Evolutionary conservation across 92 coral and sea anemone species (phyloP).

Genomic region (Porites cylindrica): DNA sequence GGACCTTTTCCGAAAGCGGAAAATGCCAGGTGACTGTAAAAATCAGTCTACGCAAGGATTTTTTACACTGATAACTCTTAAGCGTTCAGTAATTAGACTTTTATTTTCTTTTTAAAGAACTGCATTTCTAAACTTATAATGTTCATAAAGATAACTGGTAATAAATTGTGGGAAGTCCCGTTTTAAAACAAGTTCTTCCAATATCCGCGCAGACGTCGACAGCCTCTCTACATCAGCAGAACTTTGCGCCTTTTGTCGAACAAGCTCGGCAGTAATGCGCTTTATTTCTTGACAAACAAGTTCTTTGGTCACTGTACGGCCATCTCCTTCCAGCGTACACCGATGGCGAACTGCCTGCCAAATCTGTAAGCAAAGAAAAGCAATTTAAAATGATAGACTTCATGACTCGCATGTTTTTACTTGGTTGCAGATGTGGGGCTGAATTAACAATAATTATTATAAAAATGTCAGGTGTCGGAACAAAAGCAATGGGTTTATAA

Average conservation of each 20-base stretch:
- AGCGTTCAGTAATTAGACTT: neutral
- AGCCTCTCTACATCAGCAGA: slow-evolving; percentile 57
- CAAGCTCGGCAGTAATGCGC: slow-evolving; percentile 43
- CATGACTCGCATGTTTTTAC: no score
- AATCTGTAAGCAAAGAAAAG: slow-evolving; percentile 39
- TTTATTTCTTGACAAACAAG: slow-evolving; percentile 50
- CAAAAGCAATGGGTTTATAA: no score
- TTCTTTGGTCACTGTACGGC: slow-evolving; percentile 68
- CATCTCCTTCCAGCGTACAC: slow-evolving; percentile 76
- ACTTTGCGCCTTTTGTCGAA: slow-evolving; percentile 34
- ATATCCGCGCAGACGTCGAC: slow-evolving; percentile 61
- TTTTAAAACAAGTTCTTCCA: slow-evolving; percentile 70
- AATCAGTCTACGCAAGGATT: no score
- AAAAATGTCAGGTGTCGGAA: no score
- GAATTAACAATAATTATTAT: no score
- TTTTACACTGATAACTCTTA: no score
- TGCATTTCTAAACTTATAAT: slow-evolving; percentile 26
- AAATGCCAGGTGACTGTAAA: no score
- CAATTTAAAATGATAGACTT: neutral
- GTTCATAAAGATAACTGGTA: slow-evolving; percentile 82
- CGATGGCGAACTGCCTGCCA: slow-evolving; percentile 93
- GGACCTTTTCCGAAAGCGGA: no score
- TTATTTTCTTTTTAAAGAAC: neutral
- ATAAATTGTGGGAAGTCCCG: slow-evolving; percentile 86
- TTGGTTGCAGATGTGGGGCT: no score